phyloP scores from a whole-genome alignment of 2,797 vertebrate genomes.

The Pelobates cultripes region DNA sequence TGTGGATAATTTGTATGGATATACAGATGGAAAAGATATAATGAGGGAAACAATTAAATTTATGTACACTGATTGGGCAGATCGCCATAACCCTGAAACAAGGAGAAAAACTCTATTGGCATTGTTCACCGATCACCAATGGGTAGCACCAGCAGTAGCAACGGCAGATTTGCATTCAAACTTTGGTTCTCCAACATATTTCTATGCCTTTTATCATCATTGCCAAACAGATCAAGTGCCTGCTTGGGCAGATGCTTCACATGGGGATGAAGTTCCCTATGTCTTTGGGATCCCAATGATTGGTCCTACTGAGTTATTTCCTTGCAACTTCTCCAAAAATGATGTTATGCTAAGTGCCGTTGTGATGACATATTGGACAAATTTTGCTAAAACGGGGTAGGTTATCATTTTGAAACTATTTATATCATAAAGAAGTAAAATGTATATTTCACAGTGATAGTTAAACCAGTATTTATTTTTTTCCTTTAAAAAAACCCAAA shows the following conservation, averaged over 20 bases:
- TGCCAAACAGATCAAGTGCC: conserved; percentile 99
- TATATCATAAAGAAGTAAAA: too few relatives aligned
- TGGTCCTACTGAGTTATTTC: conserved; percentile 96
- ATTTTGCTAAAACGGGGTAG: conserved; percentile 98
- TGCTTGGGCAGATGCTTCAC: conserved; percentile 95
- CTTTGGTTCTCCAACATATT: conserved; percentile 97
- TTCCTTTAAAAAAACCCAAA: too few relatives aligned
- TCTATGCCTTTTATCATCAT: conserved; percentile 99
- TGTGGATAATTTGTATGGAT: conserved; percentile 96
- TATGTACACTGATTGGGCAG: conserved; percentile 99
- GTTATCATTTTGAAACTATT: conserved; percentile 48
- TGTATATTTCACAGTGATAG: too few relatives aligned
- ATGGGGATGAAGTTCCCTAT: conserved; percentile 97
- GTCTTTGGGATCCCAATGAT: conserved; percentile 98
- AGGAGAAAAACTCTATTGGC: conserved; percentile 94
- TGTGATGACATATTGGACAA: conserved; percentile 99
- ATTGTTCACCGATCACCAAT: conserved; percentile 97
- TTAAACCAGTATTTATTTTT: too few relatives aligned
- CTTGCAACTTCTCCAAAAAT: conserved; percentile 99
- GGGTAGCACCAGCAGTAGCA: conserved; percentile 96
- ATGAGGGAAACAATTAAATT: conserved; percentile 98
- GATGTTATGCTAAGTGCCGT: conserved; percentile 98
- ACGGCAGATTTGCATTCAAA: conserved; percentile 98
- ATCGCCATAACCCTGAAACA: conserved; percentile 95
- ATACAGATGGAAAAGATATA: conserved; percentile 97